Evolutionary conservation across 2,113 vertebrate genomes (phyloP), one percentile per base, ranked within the genome.

Genomic region (Hemibates koningsi): DNA sequence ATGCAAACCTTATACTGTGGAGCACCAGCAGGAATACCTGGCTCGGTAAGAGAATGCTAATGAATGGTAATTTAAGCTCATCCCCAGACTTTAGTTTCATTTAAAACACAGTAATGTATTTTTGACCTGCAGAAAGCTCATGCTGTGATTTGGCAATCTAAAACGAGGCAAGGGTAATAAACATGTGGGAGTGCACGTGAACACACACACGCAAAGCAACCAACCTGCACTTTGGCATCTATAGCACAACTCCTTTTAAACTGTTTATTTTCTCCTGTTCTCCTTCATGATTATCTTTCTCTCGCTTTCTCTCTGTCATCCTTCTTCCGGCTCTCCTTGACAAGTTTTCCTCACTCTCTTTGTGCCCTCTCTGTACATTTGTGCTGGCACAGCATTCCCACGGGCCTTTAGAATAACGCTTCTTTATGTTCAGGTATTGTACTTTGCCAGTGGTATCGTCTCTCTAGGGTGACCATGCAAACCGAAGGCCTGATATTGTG

Each of bases 331-430:
- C 63, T 88, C 82, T 79, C 87, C 84, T 91, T 92, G 90, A 87
- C 38, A 86, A 45, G 52, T 87, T 85, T 63, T 53, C 48, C 66
- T 80, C 16, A 3, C 59, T 78, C 17, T 82, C 73, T 88, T 56
- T 90, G 48, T 85, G 53, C 66, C 83, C 89, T 92, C 36, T 80
- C 43, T 84, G 57, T 61, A 85, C 57, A 73, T 84, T 89, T 88
- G 43, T 93, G 91, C 90, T 91, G 57, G 83, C 84, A 50, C 92
- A 92, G 92, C 91, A 86, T 43, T 90, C 85, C 82, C 86, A 81
- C 78, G 88, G 82, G 80, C 88, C 90, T 95, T 83, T 86, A 81
- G 84, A 82, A 93, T 90, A 92, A 92, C 86, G 86, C 83, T 71
- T 84, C 84, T 90, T 81, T 81, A 54, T 84, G 81, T 86, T 85